These are phyloP conservation scores for Chironomus striatipennis DNA, from an alignment of 1,140 invertebrate genomes.

Conservation along the genomic window DNA sequence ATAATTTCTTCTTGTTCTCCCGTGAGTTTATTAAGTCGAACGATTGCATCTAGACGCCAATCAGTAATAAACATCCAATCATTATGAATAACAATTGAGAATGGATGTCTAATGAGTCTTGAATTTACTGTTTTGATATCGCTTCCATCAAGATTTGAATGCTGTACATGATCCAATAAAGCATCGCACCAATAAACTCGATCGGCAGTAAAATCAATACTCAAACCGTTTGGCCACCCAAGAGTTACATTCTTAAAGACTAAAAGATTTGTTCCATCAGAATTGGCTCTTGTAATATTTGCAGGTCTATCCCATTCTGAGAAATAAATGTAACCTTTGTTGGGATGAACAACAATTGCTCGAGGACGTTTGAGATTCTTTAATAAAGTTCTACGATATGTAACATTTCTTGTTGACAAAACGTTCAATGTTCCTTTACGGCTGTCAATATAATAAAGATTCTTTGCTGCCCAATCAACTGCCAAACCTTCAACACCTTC, in stretches of 20 bases:
- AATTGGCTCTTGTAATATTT: constrained; percentile 83
- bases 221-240: constrained; percentile 92
- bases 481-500: constrained; percentile 95
- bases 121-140: constrained; percentile 89
- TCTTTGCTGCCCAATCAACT: constrained; percentile 95
- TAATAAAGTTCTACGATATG: constrained; percentile 72
- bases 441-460: constrained; percentile 96
- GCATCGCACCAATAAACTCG: constrained; percentile 94
- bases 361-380: constrained; percentile 85
- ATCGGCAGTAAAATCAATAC: constrained; percentile 81
- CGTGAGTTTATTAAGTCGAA: constrained; percentile 79
- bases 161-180: constrained; percentile 89
- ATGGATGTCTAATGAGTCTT: constrained; percentile 84
- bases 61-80: constrained; percentile 97
- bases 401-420: constrained; percentile 75
- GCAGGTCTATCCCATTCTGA: constrained; percentile 95
- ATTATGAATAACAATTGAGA: constrained; percentile 88
- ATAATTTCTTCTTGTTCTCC: constrained; percentile 79
- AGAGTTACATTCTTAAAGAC: constrained; percentile 89
- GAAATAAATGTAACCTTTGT: constrained; percentile 88
- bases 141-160: constrained; percentile 86
- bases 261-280: constrained; percentile 76
- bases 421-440: constrained; percentile 93
- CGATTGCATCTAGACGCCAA: constrained; percentile 92
- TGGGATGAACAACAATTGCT: constrained; percentile 93